Conservation (phyloP, 2,797 vertebrate genomes). For the Enoplosus armatus region DNA sequence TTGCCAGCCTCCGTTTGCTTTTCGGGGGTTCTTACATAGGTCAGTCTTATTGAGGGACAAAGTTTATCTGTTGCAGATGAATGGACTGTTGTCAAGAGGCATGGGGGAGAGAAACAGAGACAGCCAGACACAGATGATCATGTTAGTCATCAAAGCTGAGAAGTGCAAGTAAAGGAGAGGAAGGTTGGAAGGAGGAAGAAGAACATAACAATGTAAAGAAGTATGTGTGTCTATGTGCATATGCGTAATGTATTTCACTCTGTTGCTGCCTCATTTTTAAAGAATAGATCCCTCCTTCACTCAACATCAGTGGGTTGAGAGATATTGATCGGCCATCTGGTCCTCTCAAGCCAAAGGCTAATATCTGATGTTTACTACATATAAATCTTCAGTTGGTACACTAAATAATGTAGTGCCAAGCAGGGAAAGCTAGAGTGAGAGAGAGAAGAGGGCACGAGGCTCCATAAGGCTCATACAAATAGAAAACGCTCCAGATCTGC, state of each 20-base stretch:
- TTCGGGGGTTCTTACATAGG: slow-evolving; percentile 13
- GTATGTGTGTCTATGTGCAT: slow-evolving; percentile 8
- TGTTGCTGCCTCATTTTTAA: slow-evolving; percentile 46
- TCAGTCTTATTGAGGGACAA: slow-evolving; percentile 34
- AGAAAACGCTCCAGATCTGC: slow-evolving; percentile 75
- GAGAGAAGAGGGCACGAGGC: slow-evolving; percentile 35
- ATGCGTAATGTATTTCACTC: slow-evolving; percentile 31
- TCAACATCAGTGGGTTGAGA: slow-evolving; percentile 49
- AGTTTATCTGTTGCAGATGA: slow-evolving; percentile 35
- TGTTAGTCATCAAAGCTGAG: slow-evolving; percentile 18
- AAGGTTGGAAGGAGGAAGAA: slow-evolving; percentile 19
- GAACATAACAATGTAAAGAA: neutral
- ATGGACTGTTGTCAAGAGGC: slow-evolving; percentile 17
- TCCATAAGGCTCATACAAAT: slow-evolving; percentile 48
- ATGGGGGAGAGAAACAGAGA: neutral
- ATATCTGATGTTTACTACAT: slow-evolving; percentile 63
- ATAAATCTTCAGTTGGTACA: slow-evolving; percentile 59
- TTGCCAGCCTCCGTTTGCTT: slow-evolving; percentile 48
- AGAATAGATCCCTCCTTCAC: slow-evolving; percentile 54
- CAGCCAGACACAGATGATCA: neutral
- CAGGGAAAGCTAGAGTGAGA: slow-evolving; percentile 10
- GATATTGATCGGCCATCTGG: slow-evolving; percentile 64
- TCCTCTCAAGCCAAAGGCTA: slow-evolving; percentile 63
- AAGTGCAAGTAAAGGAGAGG: neutral
- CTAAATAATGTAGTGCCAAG: slow-evolving; percentile 66